Evolutionary conservation across 2,113 vertebrate genomes (phyloP).

Genomic region (Leiothrix lutea): DNA sequence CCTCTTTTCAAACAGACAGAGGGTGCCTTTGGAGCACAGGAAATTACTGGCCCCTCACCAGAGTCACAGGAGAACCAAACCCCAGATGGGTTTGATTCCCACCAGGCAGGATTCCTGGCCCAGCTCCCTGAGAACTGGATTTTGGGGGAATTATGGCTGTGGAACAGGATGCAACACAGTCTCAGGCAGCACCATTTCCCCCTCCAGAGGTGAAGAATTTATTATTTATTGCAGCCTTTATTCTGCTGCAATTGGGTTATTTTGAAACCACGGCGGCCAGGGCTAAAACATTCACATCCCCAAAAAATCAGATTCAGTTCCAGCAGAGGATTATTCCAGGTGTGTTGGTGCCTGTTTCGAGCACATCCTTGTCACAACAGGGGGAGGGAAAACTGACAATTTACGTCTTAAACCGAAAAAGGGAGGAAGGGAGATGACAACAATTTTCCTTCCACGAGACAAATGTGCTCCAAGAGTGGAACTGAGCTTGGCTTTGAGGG

Average conservation of each 20-base stretch:
- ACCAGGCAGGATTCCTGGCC: background rate
- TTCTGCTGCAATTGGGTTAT: background rate
- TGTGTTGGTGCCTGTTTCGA: background rate
- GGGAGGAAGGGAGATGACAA: background rate
- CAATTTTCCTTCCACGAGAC: background rate
- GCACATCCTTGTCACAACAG: background rate
- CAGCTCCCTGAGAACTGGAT: background rate
- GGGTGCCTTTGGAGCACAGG: background rate
- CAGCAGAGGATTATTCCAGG: background rate
- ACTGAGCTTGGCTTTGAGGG: background rate
- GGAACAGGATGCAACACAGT: background rate
- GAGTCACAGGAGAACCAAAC: background rate
- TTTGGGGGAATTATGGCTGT: background rate
- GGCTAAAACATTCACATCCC: background rate
- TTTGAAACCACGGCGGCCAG: background rate
- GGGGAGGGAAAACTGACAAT: background rate
- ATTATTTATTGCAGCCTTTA: background rate
- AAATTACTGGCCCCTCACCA: background rate
- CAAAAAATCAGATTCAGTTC: background rate
- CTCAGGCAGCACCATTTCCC: background rate
- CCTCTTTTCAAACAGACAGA: background rate
- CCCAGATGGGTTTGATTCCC: background rate
- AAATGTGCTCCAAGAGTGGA: background rate
- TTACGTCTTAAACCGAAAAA: background rate
- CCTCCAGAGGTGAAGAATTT: background rate